A percentile compares a stretch with the other conserved stretches of the same genome.
Conservation (phyloP, 2,113 vertebrate species). For the Nesoenas mayeri region DNA sequence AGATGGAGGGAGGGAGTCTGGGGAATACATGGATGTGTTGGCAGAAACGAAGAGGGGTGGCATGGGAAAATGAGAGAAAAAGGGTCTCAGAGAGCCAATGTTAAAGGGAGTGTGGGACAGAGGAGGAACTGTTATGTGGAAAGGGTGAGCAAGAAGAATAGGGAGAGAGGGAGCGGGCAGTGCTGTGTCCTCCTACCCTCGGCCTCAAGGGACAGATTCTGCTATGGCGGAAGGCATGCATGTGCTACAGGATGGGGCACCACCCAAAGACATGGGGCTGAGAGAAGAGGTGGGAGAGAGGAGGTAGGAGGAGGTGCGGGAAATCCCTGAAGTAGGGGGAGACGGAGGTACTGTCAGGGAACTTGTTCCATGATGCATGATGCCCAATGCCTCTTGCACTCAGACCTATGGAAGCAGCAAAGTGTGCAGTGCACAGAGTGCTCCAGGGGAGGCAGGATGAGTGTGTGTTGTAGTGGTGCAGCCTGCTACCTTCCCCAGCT, state of each 20-base stretch:
- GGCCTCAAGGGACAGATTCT: not conserved
- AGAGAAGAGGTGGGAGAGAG: not conserved
- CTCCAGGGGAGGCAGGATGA: not conserved
- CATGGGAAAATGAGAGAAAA: not conserved
- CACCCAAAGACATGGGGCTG: not conserved
- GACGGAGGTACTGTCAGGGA: rapidly evolving
- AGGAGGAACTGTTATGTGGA: not conserved
- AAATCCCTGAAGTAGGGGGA: not conserved
- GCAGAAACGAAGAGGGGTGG: not conserved
- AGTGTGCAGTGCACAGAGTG: not conserved
- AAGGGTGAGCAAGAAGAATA: not conserved
- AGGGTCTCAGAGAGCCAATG: not conserved
- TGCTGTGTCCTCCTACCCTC: not conserved
- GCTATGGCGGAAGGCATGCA: not conserved
- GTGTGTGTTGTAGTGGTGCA: not conserved
- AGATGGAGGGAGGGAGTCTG: not conserved
- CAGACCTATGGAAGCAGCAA: not conserved
- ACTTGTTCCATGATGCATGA: not conserved
- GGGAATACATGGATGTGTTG: not conserved
- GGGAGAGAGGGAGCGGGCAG: not conserved
- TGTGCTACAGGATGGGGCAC: not conserved
- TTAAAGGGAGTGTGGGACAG: not conserved
- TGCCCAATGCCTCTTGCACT: not conserved
- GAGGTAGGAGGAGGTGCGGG: not conserved
- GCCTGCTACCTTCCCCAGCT: not conserved